Evolutionary conservation across 2,888 invertebrate species (phyloP).

Genomic region (Amorpha juglandis): DNA sequence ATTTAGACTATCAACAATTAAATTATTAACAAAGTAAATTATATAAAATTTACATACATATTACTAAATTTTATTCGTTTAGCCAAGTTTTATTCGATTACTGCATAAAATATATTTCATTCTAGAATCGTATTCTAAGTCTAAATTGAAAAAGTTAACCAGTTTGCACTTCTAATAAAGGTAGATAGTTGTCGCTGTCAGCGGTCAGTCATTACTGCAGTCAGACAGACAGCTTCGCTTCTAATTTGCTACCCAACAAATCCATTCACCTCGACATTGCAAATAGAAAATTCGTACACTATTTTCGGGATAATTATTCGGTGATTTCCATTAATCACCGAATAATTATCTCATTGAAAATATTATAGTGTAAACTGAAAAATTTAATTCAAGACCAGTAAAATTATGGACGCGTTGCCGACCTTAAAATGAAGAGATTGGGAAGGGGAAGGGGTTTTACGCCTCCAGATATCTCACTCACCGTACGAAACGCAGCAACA

Average conservation of each 20-base stretch:
- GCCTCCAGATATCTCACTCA: too few species aligned
- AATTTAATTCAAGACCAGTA: too few species aligned
- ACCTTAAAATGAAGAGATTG: too few species aligned
- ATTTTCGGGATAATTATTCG: conserved; percentile 19
- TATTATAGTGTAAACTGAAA: too few species aligned
- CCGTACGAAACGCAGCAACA: too few species aligned
- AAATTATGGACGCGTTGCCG: too few species aligned
- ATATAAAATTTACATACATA: not conserved
- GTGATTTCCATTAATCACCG: conserved; percentile 26
- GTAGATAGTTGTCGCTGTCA: not conserved
- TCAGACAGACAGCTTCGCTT: conserved; percentile 24
- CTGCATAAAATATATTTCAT: not conserved
- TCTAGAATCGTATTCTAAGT: not conserved
- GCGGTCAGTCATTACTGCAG: conserved; percentile 24
- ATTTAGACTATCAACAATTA: too few species aligned
- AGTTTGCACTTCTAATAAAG: not conserved
- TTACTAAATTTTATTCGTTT: not conserved
- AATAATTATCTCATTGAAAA: too few species aligned
- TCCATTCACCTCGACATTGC: conserved; percentile 1
- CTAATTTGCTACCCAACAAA: conserved; percentile 15
- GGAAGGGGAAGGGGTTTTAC: too few species aligned
- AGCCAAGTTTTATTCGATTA: too few species aligned
- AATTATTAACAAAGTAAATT: too few species aligned
- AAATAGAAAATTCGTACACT: conserved; percentile 21
- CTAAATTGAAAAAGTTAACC: not conserved